Conservation (phyloP, 1,140 invertebrate species). For the Apocrypta bakeri region DNA sequence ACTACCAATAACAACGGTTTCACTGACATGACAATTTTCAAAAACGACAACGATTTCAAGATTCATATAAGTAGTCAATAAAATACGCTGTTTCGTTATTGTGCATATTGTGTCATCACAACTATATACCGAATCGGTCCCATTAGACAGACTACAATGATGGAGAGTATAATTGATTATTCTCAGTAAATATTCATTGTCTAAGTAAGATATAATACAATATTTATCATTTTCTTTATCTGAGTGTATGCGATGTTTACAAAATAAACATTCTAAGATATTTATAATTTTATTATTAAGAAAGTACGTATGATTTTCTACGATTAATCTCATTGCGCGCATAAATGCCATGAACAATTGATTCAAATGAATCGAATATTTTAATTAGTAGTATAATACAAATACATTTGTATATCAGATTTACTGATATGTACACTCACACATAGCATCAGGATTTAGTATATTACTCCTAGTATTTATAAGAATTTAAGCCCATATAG, state of each 20-base stretch:
- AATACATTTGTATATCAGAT: conserved; percentile 15
- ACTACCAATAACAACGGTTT: conserved; percentile 37
- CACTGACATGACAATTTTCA: conserved; percentile 28
- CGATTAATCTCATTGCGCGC: neutral
- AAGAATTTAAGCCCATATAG: neutral
- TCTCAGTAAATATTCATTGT: conserved; percentile 13
- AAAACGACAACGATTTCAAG: conserved; percentile 41
- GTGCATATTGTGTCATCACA: neutral
- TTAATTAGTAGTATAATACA: conserved; percentile 9
- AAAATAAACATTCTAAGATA: neutral
- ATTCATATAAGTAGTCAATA: neutral
- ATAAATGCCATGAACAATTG: neutral
- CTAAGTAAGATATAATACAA: neutral
- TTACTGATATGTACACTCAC: conserved; percentile 40
- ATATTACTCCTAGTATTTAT: too few relatives aligned
- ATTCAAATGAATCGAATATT: neutral
- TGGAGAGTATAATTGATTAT: neutral
- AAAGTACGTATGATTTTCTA: neutral
- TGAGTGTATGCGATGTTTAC: neutral
- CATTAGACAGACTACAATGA: conserved; percentile 32
- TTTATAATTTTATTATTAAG: neutral
- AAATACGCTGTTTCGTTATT: conserved; percentile 22
- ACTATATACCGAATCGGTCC: conserved; percentile 44
- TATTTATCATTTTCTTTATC: neutral
- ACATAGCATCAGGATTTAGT: neutral